Evolutionary conservation across 1,140 invertebrate genomes (phyloP), one percentile per base, ranked within the genome.

Genomic region (Pectinophora gossypiella): DNA sequence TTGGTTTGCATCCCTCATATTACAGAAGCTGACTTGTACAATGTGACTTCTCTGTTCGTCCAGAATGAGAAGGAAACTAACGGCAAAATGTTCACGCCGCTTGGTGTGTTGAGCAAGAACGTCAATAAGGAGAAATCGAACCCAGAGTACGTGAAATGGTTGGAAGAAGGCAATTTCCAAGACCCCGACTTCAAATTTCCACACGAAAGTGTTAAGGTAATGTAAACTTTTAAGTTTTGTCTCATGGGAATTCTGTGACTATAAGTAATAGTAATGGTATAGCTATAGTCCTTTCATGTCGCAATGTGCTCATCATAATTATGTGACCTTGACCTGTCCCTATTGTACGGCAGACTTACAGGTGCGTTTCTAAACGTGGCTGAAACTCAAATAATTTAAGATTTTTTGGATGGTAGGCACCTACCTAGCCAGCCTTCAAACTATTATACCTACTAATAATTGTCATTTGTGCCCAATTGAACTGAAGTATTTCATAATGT

Each of bases 201-300:
- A 1, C 87, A 89, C 54, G 87, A 89, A 56, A 89, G 87, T 59
- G 86, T 89, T 23, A 89, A 89, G 75, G 87, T 88, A 59, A 35
- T 53, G 57, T 20, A 6, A 6, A 6, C 23, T 27, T 27, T 27
- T 12, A 27, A 27, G n/a, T n/a, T n/a, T n/a, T n/a, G n/a, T n/a
- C n/a, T n/a, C n/a, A n/a, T n/a, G n/a, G n/a, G n/a, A n/a, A n/a
- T n/a, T n/a, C n/a, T n/a, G n/a, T n/a, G n/a, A n/a, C n/a, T n/a
- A n/a, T n/a, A n/a, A n/a, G n/a, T n/a, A n/a, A n/a, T n/a, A n/a
- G n/a, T n/a, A n/a, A n/a, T n/a, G n/a, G n/a, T n/a, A n/a, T n/a
- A n/a, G n/a, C n/a, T n/a, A n/a, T n/a, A n/a, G n/a, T 42, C 6
- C n/a, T 23, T 27, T 10, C 23, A 19, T 35, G 36, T 40, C 36